These are phyloP conservation scores for Colossoma macropomum DNA, from an alignment of 2,113 vertebrate genomes.

Conservation along the genomic window DNA sequence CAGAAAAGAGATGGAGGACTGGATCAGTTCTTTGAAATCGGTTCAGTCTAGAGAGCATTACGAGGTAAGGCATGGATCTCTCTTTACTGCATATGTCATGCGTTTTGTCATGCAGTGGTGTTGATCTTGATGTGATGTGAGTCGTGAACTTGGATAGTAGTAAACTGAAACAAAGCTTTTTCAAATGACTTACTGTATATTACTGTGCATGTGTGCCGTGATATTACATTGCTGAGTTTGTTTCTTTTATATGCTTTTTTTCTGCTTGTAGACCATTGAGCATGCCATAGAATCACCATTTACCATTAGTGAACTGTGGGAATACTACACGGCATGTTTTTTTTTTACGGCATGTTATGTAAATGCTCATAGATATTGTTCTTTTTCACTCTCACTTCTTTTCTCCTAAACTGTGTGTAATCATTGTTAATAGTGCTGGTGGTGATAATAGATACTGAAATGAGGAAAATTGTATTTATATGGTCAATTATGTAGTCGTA, in stretches of 20 bases:
- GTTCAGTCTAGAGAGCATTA: slow-evolving; percentile 95
- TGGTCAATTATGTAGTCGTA: background rate
- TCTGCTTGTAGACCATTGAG: background rate
- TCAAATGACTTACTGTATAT: background rate
- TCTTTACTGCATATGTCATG: background rate
- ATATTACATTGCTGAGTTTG: background rate
- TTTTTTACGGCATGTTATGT: no score
- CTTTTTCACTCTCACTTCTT: background rate
- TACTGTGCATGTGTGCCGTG: slow-evolving; percentile 15
- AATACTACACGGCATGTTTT: background rate
- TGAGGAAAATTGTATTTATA: background rate
- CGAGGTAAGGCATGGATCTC: slow-evolving; percentile 82
- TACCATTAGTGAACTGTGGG: background rate
- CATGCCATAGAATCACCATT: background rate
- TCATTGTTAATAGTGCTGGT: background rate
- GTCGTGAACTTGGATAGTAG: slow-evolving; percentile 6
- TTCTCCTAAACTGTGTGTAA: background rate
- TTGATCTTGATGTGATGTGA: background rate
- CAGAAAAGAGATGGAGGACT: slow-evolving; percentile 93
- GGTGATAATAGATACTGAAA: background rate
- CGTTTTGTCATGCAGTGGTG: background rate
- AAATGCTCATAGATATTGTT: no score
- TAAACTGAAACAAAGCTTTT: background rate
- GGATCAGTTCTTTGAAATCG: slow-evolving; percentile 91
- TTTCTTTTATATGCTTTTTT: background rate